Conservation (phyloP, 2,113 vertebrate species). For the Talpa occidentalis region DNA sequence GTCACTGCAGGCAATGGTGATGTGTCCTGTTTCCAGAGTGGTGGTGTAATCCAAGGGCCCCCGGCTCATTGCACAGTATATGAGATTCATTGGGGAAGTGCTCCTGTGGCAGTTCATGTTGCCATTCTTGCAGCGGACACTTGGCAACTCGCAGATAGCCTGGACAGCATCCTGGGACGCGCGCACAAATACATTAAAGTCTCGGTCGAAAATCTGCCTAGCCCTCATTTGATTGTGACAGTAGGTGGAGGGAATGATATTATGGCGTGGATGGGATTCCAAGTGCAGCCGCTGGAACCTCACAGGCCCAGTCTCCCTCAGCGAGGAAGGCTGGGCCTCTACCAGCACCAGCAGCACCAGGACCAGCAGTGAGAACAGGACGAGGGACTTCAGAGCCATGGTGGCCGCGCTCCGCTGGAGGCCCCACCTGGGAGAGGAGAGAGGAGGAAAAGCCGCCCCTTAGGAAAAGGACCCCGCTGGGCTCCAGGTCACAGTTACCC, state of each 20-base stretch:
- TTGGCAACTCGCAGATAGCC: slow-evolving; percentile 57
- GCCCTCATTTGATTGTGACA: slow-evolving; percentile 74
- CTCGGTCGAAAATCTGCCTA: slow-evolving; percentile 13
- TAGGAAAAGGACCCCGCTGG: neutral
- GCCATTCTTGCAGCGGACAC: slow-evolving; percentile 59
- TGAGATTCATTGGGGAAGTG: neutral
- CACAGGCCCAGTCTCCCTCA: neutral
- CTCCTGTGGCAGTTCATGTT: slow-evolving; percentile 65
- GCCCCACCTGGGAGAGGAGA: neutral
- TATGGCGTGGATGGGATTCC: accelerated
- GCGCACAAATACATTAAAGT: slow-evolving; percentile 66
- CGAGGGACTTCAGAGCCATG: slow-evolving; percentile 46
- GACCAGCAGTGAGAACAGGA: slow-evolving; percentile 12
- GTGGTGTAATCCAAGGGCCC: too few species aligned
- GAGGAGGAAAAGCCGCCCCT: neutral
- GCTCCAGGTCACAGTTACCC: neutral
- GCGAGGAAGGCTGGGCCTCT: neutral
- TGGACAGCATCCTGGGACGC: slow-evolving; percentile 29
- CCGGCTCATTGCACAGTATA: too few species aligned
- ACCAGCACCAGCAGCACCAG: slow-evolving; percentile 50
- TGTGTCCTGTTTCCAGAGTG: neutral
- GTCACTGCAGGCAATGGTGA: slow-evolving; percentile 74
- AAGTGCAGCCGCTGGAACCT: slow-evolving; percentile 74
- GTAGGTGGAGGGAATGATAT: neutral
- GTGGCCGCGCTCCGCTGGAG: neutral